phyloP scores from a whole-genome alignment of 1,140 invertebrate genomes.

The Spodoptera frugiperda region DNA sequence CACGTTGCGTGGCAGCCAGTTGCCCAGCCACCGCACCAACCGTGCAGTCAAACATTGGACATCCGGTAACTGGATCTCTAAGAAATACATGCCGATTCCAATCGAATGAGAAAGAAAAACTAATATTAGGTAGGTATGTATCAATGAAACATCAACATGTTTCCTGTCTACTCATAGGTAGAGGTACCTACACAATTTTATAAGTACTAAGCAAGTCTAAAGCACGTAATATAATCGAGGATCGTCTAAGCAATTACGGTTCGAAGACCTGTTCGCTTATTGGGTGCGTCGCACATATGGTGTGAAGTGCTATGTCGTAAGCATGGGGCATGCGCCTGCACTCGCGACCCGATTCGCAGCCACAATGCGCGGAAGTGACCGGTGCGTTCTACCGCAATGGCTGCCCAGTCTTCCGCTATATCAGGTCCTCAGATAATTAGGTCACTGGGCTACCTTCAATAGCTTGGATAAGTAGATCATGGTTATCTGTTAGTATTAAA shows the following conservation, averaged over 20 bases:
- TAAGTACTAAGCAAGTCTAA: background rate
- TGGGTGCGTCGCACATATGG: conserved; percentile 34
- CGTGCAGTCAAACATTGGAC: too few relatives aligned
- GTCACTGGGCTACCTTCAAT: conserved; percentile 56
- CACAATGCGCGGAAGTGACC: conserved; percentile 75
- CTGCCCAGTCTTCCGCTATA: conserved; percentile 64
- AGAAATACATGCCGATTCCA: too few relatives aligned
- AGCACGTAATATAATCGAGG: conserved; percentile 1
- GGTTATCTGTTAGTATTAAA: background rate
- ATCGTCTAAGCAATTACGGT: conserved; percentile 7
- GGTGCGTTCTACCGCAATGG: conserved; percentile 56
- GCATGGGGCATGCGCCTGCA: conserved; percentile 55
- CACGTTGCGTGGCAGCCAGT: too few relatives aligned
- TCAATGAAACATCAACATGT: too few relatives aligned
- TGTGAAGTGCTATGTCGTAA: conserved; percentile 62
- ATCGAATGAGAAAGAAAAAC: too few relatives aligned
- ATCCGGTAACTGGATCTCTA: too few relatives aligned
- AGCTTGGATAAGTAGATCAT: background rate
- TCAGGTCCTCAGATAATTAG: conserved; percentile 58
- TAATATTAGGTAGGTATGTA: too few relatives aligned
- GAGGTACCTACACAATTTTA: background rate
- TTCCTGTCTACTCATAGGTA: too few relatives aligned
- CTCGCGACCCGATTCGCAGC: conserved; percentile 53
- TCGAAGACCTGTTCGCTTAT: conserved; percentile 36
- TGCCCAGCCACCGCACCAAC: too few relatives aligned